Evolutionary conservation across 2,888 invertebrate species (phyloP), one percentile per base, ranked within the genome.

Genomic region (Drosophila tanythrix): DNA sequence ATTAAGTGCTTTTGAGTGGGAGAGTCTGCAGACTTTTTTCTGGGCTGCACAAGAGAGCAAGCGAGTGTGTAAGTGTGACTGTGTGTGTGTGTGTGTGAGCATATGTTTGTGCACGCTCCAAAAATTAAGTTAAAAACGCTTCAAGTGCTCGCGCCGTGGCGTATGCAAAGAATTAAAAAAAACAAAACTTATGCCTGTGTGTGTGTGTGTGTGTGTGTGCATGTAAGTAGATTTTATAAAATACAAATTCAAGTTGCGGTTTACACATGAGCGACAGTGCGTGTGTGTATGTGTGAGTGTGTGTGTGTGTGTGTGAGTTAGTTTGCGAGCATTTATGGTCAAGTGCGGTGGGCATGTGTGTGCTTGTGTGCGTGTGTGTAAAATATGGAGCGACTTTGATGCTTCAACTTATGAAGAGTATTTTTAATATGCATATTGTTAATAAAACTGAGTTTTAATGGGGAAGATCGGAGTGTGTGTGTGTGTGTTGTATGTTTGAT

Each of bases 81-180:
- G 56, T 38, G 72, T 40, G 13, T 33, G 33, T 40, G 51, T 35
- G 48, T 21, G 71, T 13, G 66, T 46, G 74, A 69, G 70, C 83
- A 79, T 83, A 73, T 83, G 83, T 79, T 79, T 80, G 82, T 88
- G 90, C 91, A 90, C 91, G 91, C 90, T 91, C 90, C 89, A 90
- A 88, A 90, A 89, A 90, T 90, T 90, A 88, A 88, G 88, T 89
- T 89, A 89, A 88, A 89, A 88, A 83, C 89, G 85, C 69, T 88
- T 83, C 76, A 74, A 88, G 87, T 80, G 78, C 76, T 74, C 70
- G 81, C 84, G 76, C 85, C 79, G 87, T 79, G 83, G 87, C 83
- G 71, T 81, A 79, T 75, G 79, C 85, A 81, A 81, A 38, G 69
- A 69, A 73, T 61, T 76, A 72, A 68, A 71, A 68, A 74, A 80